Base-by-base conservation (phyloP, 2,113 vertebrate species). In the Acrocephalus arundinaceus region DNA sequence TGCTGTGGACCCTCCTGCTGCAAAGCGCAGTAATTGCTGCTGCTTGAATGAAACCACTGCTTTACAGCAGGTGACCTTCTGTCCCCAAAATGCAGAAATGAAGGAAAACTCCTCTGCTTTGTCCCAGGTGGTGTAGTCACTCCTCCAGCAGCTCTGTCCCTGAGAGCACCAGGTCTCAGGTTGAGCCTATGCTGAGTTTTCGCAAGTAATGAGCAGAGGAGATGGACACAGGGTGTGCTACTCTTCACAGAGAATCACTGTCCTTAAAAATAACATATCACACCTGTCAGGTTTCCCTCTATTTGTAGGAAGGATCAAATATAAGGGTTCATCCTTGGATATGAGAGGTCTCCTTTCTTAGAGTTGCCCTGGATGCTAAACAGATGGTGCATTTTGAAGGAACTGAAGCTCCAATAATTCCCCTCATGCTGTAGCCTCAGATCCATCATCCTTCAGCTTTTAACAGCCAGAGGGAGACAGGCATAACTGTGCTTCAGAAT, bases 381-480 rank as follows among this genome's bases (percentile, higher is more conserved):
- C 45, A 89, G 84, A 62, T 62, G 66, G 70, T 82, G 62, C 37
- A 6, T 79, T 87, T 61, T 61, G 84, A 85, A 52, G 51, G 52
- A 95, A 76, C 46, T 63, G 79, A 92, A 88, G 59, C 68, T 90
- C 75, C 83, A 46, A 66, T 73, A 80, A 88, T 74, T 94, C 13
- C 73, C 27, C 72, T 92, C 83, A 18, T 63, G 72, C 68, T 86
- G 78, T 76, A 93, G 61, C 72, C 37, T 94, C 83, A 81, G 80
- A 85, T 93, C 66, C 85, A 89, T 91, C 82, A 88, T 81, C 39
- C 84, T 65, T 84, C 15, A 74, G 55, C 39, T 86, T 77, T 59
- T 35, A 86, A 87, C 45, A 89, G 83, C 83, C 86, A 90, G 65
- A 74, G 83, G 76, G 86, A 92, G 79, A 88, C 49, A 86, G 61